Conservation (phyloP, 2,888 invertebrate species). For the Drosophila fulvimacula region DNA sequence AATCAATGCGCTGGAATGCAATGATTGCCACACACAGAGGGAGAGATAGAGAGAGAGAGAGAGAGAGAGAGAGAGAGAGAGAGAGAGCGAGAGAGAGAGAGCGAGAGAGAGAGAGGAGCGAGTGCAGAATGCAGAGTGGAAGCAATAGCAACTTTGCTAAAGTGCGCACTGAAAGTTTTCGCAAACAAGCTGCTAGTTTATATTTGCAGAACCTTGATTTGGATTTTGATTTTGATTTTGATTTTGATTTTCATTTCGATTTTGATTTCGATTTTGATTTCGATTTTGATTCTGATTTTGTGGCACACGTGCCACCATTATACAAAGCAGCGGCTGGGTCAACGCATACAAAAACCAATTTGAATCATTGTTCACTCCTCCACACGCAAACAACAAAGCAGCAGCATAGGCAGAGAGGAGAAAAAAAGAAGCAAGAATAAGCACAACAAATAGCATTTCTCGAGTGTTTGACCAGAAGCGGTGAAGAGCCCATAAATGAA, state of each 20-base stretch:
- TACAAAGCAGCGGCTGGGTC: constrained; percentile 14
- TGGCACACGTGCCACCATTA: constrained; percentile 22
- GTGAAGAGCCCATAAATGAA: constrained; percentile 5
- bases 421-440: not conserved
- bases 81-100: not conserved
- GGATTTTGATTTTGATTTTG: constrained; percentile 26
- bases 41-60: not conserved
- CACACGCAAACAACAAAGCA: not conserved
- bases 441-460: constrained; percentile 9
- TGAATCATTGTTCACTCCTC: constrained; percentile 38
- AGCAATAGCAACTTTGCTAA: constrained; percentile 31
- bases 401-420: not conserved
- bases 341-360: constrained; percentile 50
- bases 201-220: constrained; percentile 60
- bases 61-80: not conserved
- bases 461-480: constrained; percentile 8
- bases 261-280: constrained; percentile 16
- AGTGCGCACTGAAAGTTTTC: constrained; percentile 56
- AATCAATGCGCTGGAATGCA: constrained; percentile 39
- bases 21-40: not conserved
- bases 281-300: constrained; percentile 17
- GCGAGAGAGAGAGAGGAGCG: not conserved
- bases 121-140: too few relatives aligned
- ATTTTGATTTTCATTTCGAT: constrained; percentile 41
- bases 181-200: constrained; percentile 59